Evolutionary conservation across 2,113 vertebrate genomes (phyloP).

Genomic region (Cyphomyrus plagiostoma): DNA sequence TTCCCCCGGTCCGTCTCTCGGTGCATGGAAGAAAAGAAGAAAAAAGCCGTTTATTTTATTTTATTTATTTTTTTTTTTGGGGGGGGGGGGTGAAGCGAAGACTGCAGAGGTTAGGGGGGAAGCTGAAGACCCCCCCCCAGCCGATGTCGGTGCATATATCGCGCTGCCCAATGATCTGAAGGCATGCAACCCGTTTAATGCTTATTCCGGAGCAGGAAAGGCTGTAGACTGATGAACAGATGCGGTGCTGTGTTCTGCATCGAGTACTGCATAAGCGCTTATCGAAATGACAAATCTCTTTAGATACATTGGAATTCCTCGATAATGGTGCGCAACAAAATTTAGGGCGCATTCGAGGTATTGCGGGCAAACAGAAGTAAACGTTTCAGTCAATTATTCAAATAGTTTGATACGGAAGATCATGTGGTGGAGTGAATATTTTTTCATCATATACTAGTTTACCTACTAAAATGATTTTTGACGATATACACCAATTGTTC

Average conservation of each 20-base stretch:
- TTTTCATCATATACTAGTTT: not conserved
- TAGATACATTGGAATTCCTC: not conserved
- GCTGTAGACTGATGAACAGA: not conserved
- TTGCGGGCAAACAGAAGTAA: not conserved
- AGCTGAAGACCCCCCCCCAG: not conserved
- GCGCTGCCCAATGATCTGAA: no score
- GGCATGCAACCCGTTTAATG: not conserved
- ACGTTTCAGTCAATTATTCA: not conserved
- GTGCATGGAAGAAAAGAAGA: slow-evolving; percentile 1
- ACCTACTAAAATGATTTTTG: not conserved
- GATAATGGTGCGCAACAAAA: not conserved
- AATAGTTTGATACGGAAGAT: not conserved
- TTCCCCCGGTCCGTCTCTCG: slow-evolving; percentile 2
- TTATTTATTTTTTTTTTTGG: not conserved
- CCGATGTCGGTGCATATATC: no score
- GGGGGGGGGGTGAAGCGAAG: not conserved
- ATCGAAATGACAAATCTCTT: not conserved
- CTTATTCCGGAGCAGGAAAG: not conserved
- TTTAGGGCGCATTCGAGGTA: not conserved
- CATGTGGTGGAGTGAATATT: not conserved
- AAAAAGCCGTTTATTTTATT: not conserved
- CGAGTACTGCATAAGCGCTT: not conserved
- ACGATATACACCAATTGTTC: not conserved
- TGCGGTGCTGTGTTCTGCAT: not conserved
- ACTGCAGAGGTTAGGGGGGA: slow-evolving; percentile 29